Evolutionary conservation across 2,888 invertebrate genomes (phyloP), one percentile per base, ranked within the genome.

Genomic region (Uloborus plumipes): DNA sequence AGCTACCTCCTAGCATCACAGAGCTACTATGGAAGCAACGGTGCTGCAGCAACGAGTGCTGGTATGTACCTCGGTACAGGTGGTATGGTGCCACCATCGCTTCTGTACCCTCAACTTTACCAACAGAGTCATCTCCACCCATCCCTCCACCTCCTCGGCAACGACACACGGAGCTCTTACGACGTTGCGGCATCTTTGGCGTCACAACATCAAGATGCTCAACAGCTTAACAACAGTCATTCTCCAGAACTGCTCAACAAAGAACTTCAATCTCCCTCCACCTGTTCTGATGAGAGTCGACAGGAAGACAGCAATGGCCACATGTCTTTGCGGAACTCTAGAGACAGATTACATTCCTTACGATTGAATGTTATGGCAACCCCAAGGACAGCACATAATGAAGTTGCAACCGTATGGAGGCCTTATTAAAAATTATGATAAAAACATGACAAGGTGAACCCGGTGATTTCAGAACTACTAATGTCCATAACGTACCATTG

Each of bases 31-130:
- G 76, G 72, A 14, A 66, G 59, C 16, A 75, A 73, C 50, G 74
- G 74, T 20, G 69, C 74, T 31, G 86, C 74, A 66, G 62, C 87
- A 16, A 39, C 39, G 39, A 86, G 87, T 7, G 86, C 87, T 61
- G 79, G 85, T 18, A 78, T 86, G 75, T 87, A 87, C 70, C 73
- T 88, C 53, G 86, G 87, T 64, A 86, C 87, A 7, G 82, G 86
- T 6, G 47, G 69, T 1, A 86, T 88, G 77, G 84, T 88, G 20
- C 87, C 88, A 2, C 85, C 88, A 14, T 86, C 88, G 39, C 87
- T 89, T 70, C 87, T 89, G 15, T 89, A 89, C 84, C 88, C 89
- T 7, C 88, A 88, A 71, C 85, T 88, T 6, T 88, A 88, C 85
- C 84, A 86, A 13, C 86, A 87, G 51, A 87, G 87, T 51, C 88